These are phyloP conservation scores for Ptilorrhoa leucosticta DNA, from an alignment of 2,113 vertebrate genomes.

Conservation along the genomic window DNA sequence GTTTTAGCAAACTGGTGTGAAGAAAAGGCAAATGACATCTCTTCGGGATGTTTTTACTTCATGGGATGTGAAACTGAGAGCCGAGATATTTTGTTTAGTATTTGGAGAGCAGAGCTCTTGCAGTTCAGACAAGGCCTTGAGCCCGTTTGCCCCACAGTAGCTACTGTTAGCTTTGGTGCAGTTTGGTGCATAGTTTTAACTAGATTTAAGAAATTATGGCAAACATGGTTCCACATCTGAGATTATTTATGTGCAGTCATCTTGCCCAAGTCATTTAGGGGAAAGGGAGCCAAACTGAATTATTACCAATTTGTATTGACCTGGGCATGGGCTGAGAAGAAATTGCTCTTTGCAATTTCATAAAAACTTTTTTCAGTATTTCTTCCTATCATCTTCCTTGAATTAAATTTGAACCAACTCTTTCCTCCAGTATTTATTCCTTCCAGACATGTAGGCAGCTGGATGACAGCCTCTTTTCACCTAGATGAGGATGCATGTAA, in stretches of 20 bases:
- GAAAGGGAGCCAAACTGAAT: not conserved
- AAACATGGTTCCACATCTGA: not conserved
- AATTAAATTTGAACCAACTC: not conserved
- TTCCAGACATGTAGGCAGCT: conserved; percentile 44
- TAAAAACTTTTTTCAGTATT: not conserved
- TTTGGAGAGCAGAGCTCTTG: not conserved
- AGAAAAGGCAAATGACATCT: not conserved
- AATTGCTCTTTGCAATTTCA: not conserved
- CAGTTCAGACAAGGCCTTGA: not conserved
- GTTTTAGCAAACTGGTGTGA: not conserved
- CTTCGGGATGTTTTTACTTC: not conserved
- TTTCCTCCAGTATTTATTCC: conserved; percentile 7
- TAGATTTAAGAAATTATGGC: not conserved
- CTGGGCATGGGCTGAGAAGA: not conserved
- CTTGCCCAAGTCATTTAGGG: not conserved
- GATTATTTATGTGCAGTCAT: not conserved
- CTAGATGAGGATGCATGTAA: not conserved
- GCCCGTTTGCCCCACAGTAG: not conserved
- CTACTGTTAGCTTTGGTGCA: not conserved
- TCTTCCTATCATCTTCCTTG: not conserved
- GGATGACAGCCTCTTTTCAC: conserved; percentile 36
- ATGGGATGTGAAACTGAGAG: not conserved
- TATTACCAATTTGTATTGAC: not conserved
- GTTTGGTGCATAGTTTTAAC: not conserved
- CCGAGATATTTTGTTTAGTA: not conserved